These are phyloP conservation scores for Vireo griseus DNA, from an alignment of 2,797 vertebrate genomes.

Conservation along the genomic window DNA sequence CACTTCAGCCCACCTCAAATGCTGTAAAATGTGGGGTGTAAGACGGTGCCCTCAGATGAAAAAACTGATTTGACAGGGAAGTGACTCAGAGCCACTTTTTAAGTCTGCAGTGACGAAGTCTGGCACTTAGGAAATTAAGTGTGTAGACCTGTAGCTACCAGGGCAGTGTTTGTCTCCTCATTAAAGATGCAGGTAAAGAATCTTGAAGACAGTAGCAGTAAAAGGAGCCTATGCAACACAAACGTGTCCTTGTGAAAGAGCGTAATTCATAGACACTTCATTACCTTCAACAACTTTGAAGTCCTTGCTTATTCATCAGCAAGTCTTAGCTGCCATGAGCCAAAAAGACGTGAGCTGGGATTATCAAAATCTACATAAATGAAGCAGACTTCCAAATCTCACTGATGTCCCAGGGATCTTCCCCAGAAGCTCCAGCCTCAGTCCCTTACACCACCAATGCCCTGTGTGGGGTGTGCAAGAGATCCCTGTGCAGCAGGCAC, in stretches of 20 bases:
- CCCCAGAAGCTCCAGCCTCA: not conserved
- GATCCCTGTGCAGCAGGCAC: not conserved
- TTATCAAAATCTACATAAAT: not conserved
- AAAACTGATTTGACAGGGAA: not conserved
- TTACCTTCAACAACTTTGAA: slow-evolving; percentile 35
- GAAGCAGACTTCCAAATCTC: not conserved
- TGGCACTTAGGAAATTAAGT: not conserved
- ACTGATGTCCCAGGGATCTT: not conserved
- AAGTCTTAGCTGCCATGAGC: not conserved
- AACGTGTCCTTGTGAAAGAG: slow-evolving; percentile 22
- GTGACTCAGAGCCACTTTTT: not conserved
- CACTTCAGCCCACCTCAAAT: not conserved
- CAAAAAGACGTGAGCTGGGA: not conserved
- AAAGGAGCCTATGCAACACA: slow-evolving; percentile 17
- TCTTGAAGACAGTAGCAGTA: slow-evolving; percentile 24
- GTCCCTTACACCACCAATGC: not conserved
- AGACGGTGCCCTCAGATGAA: not conserved
- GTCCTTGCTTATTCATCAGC: slow-evolving; percentile 37
- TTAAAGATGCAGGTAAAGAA: slow-evolving; percentile 29
- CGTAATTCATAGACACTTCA: slow-evolving; percentile 44
- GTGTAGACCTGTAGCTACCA: not conserved
- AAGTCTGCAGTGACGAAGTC: not conserved
- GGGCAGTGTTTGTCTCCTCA: not conserved
- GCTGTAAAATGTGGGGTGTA: not conserved
- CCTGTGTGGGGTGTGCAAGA: not conserved